These are phyloP conservation scores for Lordiphosa fenestrarum DNA, from an alignment of 2,888 invertebrate species.

Conservation along the genomic window DNA sequence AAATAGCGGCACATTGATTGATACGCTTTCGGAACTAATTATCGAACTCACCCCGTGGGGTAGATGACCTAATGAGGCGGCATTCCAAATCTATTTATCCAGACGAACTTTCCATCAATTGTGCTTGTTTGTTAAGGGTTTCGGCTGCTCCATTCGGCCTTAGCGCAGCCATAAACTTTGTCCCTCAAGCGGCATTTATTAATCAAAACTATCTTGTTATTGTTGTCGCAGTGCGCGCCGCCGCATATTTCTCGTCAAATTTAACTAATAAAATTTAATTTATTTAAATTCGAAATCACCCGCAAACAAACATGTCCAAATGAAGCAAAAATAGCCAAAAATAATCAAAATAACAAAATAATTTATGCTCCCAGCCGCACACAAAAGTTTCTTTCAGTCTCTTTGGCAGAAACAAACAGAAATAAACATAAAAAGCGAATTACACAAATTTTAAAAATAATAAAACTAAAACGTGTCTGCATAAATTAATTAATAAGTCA, in stretches of 20 bases:
- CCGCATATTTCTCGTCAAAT: constrained; percentile 65
- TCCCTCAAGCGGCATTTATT: constrained; percentile 45
- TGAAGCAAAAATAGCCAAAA: constrained; percentile 34
- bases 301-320: constrained; percentile 43
- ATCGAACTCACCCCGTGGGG: constrained; percentile 45
- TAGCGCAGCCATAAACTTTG: constrained; percentile 28
- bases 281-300: constrained; percentile 64
- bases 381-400: constrained; percentile 42
- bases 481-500: constrained; percentile 79
- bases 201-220: constrained; percentile 70
- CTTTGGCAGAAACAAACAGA: constrained; percentile 47
- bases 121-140: neutral
- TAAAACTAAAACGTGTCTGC: constrained; percentile 79
- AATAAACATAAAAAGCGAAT: constrained; percentile 55
- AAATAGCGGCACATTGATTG: constrained; percentile 56
- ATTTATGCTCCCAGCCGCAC: constrained; percentile 62
- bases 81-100: constrained; percentile 18
- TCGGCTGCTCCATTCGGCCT: too few species aligned
- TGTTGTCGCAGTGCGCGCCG: constrained; percentile 59
- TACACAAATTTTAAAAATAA: constrained; percentile 75
- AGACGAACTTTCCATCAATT: constrained; percentile 4
- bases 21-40: constrained; percentile 42
- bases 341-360: constrained; percentile 40
- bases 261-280: constrained; percentile 72
- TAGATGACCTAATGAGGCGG: constrained; percentile 62